A percentile compares a stretch with the other conserved stretches of the same genome.
phyloP scores from a whole-genome alignment of 2,888 invertebrate genomes.

The Polymixis flavicincta region DNA sequence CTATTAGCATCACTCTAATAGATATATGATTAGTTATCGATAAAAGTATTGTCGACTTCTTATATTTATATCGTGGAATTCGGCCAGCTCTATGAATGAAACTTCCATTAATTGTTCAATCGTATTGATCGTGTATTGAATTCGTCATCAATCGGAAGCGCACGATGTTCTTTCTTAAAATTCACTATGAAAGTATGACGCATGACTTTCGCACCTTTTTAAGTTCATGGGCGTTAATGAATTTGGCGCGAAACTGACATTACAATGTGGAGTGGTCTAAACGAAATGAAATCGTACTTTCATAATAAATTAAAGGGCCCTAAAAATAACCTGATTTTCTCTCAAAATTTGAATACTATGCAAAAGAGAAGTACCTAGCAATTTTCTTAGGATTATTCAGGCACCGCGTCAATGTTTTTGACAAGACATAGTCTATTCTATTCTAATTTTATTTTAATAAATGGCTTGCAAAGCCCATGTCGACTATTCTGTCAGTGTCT shows the following conservation, averaged over 20 bases:
- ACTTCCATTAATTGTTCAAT: constrained; percentile 40
- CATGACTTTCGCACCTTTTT: background rate
- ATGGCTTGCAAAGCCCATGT: too few species aligned
- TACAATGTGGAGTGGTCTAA: constrained; percentile 19
- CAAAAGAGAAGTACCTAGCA: background rate
- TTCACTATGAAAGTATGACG: constrained; percentile 18
- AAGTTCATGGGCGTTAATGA: background rate
- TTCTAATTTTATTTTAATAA: too few species aligned
- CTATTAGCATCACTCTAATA: constrained; percentile 9
- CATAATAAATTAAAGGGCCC: background rate
- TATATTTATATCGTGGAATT: constrained; percentile 2
- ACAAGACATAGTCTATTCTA: background rate
- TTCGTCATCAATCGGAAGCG: constrained; percentile 7
- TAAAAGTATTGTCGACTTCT: constrained; percentile 29
- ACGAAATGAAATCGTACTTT: constrained; percentile 16
- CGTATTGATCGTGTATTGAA: constrained; percentile 26
- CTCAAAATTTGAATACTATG: background rate
- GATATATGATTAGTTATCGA: constrained; percentile 12
- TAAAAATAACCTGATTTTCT: background rate
- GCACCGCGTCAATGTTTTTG: background rate
- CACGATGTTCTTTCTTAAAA: constrained; percentile 6
- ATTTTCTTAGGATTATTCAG: background rate
- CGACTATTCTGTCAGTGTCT: too few species aligned
- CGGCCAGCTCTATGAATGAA: background rate
- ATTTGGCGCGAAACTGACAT: constrained; percentile 33